These are phyloP conservation scores for Passer domesticus DNA, from an alignment of 2,113 vertebrate species.

Conservation along the genomic window DNA sequence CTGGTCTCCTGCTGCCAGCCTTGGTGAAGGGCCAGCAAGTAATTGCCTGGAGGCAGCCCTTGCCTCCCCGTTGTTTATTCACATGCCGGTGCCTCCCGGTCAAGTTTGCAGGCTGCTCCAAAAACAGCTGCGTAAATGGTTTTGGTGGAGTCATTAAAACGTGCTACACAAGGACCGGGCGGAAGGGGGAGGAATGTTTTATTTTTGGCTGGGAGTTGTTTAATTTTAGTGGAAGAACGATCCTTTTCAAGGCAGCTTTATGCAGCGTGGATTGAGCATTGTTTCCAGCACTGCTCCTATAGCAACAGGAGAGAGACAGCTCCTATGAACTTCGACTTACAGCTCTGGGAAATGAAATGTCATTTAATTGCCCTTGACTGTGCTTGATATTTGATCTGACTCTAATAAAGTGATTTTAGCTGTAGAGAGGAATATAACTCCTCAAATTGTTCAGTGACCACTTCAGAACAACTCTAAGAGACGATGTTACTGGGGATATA, in stretches of 20 bases:
- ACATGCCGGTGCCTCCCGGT: not conserved
- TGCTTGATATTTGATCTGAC: constrained; percentile 39
- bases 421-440: not conserved
- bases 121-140: not conserved
- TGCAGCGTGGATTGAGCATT: not conserved
- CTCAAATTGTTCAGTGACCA: not conserved
- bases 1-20: not conserved
- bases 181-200: not conserved
- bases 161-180: not conserved
- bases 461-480: not conserved
- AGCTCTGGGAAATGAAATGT: constrained; percentile 18
- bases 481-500: rapidly evolving
- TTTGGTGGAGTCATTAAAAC: not conserved
- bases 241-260: not conserved
- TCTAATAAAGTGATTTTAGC: constrained; percentile 20
- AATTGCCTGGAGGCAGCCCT: not conserved
- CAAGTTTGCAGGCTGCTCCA: not conserved
- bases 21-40: not conserved
- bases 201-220: not conserved
- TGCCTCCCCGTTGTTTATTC: not conserved
- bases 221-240: not conserved
- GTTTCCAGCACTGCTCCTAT: not conserved
- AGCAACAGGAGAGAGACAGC: not conserved
- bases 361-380: constrained; percentile 32
- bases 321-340: not conserved